Conservation (phyloP, 1,140 invertebrate genomes). For the Oedothorax gibbosus region DNA sequence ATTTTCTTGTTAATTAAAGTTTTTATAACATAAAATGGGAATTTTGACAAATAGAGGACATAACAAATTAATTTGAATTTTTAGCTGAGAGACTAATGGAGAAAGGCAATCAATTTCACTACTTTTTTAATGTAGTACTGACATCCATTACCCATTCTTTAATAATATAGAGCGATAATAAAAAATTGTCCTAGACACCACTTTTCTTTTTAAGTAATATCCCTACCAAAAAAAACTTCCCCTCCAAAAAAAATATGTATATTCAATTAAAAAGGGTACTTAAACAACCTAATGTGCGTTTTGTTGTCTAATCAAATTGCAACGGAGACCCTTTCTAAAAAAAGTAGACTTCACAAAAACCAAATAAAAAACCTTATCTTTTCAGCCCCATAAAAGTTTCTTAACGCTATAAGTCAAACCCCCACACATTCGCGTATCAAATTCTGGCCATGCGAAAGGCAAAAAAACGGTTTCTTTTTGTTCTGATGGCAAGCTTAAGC, state of each 20-base stretch:
- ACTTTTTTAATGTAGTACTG: too few species aligned
- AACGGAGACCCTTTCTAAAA: neutral
- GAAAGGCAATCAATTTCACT: too few species aligned
- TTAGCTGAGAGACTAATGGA: too few species aligned
- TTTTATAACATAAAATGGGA: too few species aligned
- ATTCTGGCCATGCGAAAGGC: constrained; percentile 55
- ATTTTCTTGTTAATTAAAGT: too few species aligned
- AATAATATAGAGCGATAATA: too few species aligned
- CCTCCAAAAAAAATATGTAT: neutral
- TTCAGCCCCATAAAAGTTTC: constrained; percentile 36
- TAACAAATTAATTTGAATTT: too few species aligned
- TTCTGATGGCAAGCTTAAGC: constrained; percentile 58
- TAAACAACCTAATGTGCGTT: constrained; percentile 33
- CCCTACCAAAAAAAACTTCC: too few species aligned
- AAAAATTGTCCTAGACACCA: too few species aligned
- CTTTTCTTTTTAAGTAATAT: too few species aligned
- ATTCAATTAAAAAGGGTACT: constrained; percentile 28
- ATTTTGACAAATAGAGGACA: too few species aligned
- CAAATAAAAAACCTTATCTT: constrained; percentile 40
- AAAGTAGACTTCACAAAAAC: neutral
- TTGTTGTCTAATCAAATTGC: constrained; percentile 44
- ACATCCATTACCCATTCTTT: too few species aligned
- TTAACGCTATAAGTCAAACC: constrained; percentile 59
- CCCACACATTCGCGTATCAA: constrained; percentile 41
- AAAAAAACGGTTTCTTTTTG: constrained; percentile 54